A percentile compares a stretch with the other conserved stretches of the same genome.
Evolutionary conservation across 2,888 invertebrate genomes (phyloP).

Genomic region (Leptinotarsa rubiginosa): DNA sequence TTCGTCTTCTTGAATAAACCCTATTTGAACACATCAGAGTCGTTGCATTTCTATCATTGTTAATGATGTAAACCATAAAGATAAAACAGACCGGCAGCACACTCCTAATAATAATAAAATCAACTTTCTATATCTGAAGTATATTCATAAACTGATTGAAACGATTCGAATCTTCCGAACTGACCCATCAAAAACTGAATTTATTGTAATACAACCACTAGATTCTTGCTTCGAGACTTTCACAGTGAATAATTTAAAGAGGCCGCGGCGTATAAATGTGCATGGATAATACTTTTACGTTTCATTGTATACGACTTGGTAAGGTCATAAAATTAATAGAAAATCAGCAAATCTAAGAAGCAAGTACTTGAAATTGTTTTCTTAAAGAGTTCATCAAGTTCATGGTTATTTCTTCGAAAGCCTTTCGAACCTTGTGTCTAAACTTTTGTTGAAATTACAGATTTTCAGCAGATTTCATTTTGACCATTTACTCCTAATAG

Average conservation of each 20-base stretch:
- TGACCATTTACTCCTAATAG: too few species aligned
- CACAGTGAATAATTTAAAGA: constrained; percentile 39
- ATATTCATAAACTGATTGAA: constrained; percentile 37
- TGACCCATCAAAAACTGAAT: constrained; percentile 43
- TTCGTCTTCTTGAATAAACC: too few species aligned
- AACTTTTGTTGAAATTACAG: too few species aligned
- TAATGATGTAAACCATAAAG: constrained; percentile 5
- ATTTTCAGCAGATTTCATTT: too few species aligned
- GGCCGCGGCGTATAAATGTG: constrained; percentile 33
- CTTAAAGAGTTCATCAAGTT: neutral
- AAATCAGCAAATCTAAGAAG: constrained; percentile 4
- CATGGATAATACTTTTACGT: constrained; percentile 29
- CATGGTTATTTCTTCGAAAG: neutral
- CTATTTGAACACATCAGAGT: neutral
- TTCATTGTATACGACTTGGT: constrained; percentile 11
- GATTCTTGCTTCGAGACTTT: constrained; percentile 38
- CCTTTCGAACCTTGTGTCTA: neutral
- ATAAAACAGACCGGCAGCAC: constrained; percentile 21
- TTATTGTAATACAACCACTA: constrained; percentile 39
- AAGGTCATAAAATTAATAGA: constrained; percentile 14
- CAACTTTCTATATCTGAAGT: constrained; percentile 40
- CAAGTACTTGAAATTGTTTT: neutral
- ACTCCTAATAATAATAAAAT: constrained; percentile 40
- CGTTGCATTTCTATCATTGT: constrained; percentile 1
- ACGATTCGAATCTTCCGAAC: constrained; percentile 36